Percentiles rank a stretch among this genome's conserved stretches.
These are phyloP conservation scores for Platichthys stellatus DNA, from an alignment of 2,113 vertebrate species.

Conservation along the genomic window DNA sequence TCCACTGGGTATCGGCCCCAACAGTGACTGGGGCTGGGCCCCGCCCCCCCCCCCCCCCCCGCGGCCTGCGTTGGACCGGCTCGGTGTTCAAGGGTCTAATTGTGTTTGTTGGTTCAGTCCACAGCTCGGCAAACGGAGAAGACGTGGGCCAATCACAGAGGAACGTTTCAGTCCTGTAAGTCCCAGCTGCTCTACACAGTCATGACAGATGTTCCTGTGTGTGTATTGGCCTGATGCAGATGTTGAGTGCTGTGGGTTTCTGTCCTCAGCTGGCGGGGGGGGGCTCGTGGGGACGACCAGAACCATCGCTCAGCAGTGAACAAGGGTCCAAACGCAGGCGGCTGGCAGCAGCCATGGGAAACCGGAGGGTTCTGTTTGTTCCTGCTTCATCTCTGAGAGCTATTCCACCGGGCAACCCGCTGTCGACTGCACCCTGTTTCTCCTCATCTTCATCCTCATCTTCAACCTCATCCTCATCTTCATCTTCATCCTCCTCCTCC, in stretches of 20 bases:
- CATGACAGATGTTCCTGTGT: neutral
- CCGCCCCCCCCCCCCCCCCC: too few relatives aligned
- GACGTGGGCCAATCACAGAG: neutral
- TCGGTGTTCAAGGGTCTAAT: too few relatives aligned
- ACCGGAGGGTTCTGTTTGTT: slow-evolving; percentile 10
- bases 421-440: neutral
- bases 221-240: neutral
- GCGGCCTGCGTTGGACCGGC: too few relatives aligned
- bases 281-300: neutral
- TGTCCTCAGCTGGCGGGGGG: slow-evolving; percentile 24
- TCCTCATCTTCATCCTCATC: slow-evolving; percentile 13
- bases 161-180: slow-evolving; percentile 43
- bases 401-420: slow-evolving; percentile 31
- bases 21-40: too few relatives aligned
- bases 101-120: slow-evolving; percentile 40
- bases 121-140: slow-evolving; percentile 40
- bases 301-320: neutral
- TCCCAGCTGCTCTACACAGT: neutral
- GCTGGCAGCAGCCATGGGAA: neutral
- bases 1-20: too few relatives aligned
- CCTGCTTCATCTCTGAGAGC: slow-evolving; percentile 36
- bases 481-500: neutral
- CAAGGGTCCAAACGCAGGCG: slow-evolving; percentile 57
- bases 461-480: neutral
- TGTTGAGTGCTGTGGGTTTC: neutral